phyloP scores from a whole-genome alignment of 2,113 vertebrate genomes.

The Gopherus evgoodei region DNA sequence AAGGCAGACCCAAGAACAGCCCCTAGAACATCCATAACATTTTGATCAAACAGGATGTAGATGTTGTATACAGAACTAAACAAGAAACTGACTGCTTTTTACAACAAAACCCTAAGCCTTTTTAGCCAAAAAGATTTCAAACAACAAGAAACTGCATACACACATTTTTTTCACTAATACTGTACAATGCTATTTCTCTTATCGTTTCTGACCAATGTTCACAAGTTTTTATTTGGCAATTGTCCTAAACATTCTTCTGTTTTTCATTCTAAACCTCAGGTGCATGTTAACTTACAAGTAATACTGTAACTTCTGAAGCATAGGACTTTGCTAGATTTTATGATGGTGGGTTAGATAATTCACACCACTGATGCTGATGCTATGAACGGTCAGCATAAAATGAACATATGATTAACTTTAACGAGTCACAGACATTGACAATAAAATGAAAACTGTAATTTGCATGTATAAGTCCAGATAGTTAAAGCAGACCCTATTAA shows the following conservation, averaged over 20 bases:
- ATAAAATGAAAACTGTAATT: conserved; percentile 62
- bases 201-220: conserved; percentile 57
- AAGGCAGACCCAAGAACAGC: background rate
- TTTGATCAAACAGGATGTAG: background rate
- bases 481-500: conserved; percentile 31
- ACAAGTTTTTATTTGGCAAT: conserved; percentile 28
- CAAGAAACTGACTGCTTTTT: conserved; percentile 43
- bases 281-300: conserved; percentile 39
- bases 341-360: conserved; percentile 69
- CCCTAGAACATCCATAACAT: background rate
- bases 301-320: conserved; percentile 4
- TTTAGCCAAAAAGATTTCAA: conserved; percentile 28
- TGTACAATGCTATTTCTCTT: conserved; percentile 50
- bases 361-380: conserved; percentile 22
- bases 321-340: conserved; percentile 29
- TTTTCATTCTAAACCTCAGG: conserved; percentile 68
- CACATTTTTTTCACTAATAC: conserved; percentile 36
- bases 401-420: conserved; percentile 69
- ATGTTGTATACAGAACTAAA: conserved; percentile 6
- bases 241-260: conserved; percentile 51
- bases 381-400: conserved; percentile 51
- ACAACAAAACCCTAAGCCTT: background rate
- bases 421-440: conserved; percentile 58
- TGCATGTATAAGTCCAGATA: conserved; percentile 14
- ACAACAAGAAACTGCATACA: conserved; percentile 24